Base-by-base conservation (phyloP, 2,113 vertebrate species). In the Pipra filicauda region DNA sequence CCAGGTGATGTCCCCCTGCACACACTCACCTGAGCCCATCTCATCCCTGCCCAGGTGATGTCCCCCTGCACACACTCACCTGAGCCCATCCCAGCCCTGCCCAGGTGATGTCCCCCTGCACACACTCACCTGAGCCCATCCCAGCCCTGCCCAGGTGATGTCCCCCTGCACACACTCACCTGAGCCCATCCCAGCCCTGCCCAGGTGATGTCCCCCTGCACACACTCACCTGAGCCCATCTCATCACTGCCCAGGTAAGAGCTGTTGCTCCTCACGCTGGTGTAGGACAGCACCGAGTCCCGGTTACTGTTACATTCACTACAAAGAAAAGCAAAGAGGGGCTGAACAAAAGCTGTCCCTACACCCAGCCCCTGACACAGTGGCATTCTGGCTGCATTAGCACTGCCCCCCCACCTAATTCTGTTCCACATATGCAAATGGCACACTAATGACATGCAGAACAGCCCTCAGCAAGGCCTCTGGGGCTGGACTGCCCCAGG, bases 261-360 rank as follows among this genome's bases (percentile, higher is more conserved):
- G 97, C 99, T 99, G 93, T 99, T 99, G 73, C 99, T 99, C 58
- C 99, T 97, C 77, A 99, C 99, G 2, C 99, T 99, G 93, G 99
- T 99, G 97, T 99, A 99, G 12, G 99, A 99, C 92, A 99, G 75
- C 71, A 99, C 99, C 0, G 99, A 99, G 95, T 99, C 99, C 58
- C 99, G 98, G 97, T 99, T 99, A 92, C 99, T 99, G 98, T 99
- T 99, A 93, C 99, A 99, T 91, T 99, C 99, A 44, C 99, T 99
- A 44, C 37, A 86, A 91, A 59, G 67, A 41, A 59, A 77, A 91
- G 27, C 89, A 89, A 59, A 91, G 31, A 67, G 61, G 24, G 39
- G 15, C 28, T 0, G 33, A 51, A 30, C 41, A 41, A 44, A 59
- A 33, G 54, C 35, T 52, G n/a, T 44, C 39, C 70, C 78, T 30